These are phyloP conservation scores for Pseudanteris insignis DNA, from an alignment of 2,888 invertebrate species.

Conservation along the genomic window DNA sequence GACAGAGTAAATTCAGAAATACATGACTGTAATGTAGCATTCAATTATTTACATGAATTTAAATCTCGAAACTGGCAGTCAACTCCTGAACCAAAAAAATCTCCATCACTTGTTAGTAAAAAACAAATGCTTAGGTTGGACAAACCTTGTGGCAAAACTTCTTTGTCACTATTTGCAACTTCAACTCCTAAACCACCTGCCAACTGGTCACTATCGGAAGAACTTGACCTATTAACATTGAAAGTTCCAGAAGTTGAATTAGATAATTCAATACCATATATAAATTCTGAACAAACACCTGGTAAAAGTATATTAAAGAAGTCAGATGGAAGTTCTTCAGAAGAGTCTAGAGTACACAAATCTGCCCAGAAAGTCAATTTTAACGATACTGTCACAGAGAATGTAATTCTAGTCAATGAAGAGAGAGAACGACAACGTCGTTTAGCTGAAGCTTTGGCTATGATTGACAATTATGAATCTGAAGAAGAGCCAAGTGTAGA, in stretches of 20 bases:
- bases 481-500: constrained; percentile 31
- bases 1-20: constrained; percentile 83
- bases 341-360: constrained; percentile 34
- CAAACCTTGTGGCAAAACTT: neutral
- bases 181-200: constrained; percentile 26
- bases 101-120: neutral
- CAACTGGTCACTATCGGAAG: constrained; percentile 34
- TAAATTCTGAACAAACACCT: constrained; percentile 60
- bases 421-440: constrained; percentile 29
- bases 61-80: no score
- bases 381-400: constrained; percentile 47
- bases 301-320: constrained; percentile 57
- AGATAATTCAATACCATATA: constrained; percentile 53
- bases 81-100: constrained; percentile 9
- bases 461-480: constrained; percentile 46
- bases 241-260: constrained; percentile 47
- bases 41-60: no score
- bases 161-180: neutral
- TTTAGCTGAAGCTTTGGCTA: constrained; percentile 43
- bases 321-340: constrained; percentile 22
- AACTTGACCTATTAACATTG: constrained; percentile 33
- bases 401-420: constrained; percentile 45
- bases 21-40: no score
- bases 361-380: constrained; percentile 57
- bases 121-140: constrained; percentile 2